Evolutionary conservation across 2,888 invertebrate genomes (phyloP), one percentile per base, ranked within the genome.

Genomic region (Malacosoma neustria): DNA sequence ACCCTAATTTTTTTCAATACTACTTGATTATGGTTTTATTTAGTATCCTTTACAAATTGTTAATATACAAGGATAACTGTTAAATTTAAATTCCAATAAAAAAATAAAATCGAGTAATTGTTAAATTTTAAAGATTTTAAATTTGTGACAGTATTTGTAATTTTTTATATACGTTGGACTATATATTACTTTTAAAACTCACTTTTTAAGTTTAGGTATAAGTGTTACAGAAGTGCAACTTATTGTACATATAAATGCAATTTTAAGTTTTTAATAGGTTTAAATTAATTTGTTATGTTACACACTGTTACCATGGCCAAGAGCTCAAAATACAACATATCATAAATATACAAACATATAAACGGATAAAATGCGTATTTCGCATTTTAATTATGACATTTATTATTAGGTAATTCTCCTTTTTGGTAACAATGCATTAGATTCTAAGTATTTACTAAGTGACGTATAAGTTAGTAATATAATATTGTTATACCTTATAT

Each of bases 261-360:
- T 61, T 68, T 54, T 51, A 52, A 58, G 43, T 57, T 55, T 35
- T n/a, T 51, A 67, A 62, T 56, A 49, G 54, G 44, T 45, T 42
- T 54, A 51, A 40, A 37, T 35, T 47, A 42, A 46, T 42, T 46
- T 50, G 46, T 61, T 61, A 59, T 54, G 61, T 61, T 67, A 59
- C 61, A 69, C 48, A 66, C 57, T 65, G 73, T 80, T 79, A 81
- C 76, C 76, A 63, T 61, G 61, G 69, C 72, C 72, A 43, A 55
- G 71, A 65, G 82, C 84, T 84, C 81, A 82, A 81, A 64, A 68
- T 68, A 53, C 65, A 60, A 80, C 81, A 82, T 84, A 81, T 80
- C 79, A 69, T 68, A 52, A 47, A 42, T 53, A 58, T 55, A 57
- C 49, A 48, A 47, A 40, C 37, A 40, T 37, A 36, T 38, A 35